Base-by-base conservation (phyloP, 2,113 vertebrate species). In the Prinia subflava region DNA sequence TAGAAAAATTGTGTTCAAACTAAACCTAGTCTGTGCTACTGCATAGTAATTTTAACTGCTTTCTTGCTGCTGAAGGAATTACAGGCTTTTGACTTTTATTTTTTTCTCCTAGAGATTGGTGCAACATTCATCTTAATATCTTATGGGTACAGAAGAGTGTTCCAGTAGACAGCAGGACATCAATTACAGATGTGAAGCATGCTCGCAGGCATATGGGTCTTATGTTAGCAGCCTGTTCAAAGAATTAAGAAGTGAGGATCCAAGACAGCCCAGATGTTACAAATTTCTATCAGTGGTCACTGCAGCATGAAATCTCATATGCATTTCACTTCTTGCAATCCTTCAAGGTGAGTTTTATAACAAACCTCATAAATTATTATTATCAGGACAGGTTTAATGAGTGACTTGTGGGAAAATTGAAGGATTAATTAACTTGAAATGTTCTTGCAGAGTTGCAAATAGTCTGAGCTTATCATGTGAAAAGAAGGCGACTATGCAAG, bases 161-260 rank as follows among this genome's bases (percentile, higher is more conserved):
- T 14, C 95, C 99, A 44, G 98, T 98, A 97, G 99, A 99, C 98
- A 99, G 99, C 73, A 98, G 99, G 94, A 99, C 99, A 11, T 99
- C 99, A 5, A 99, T 99, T 96, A 99, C 99, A 4, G 99, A 99
- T 96, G 99, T 99, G 93, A 99, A 99, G 94, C 98, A 98, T 98
- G 99, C 98, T 76, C 89, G 87, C 10, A 99, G 99, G 96, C 99
- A 99, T 97, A 99, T 99, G 98, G 98, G 99, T 83, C 97, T 99
- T 78, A 98, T 98, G 98, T 95, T 99, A 98, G 98, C 99, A 95
- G 98, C 98, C 65, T 99, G 99, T 95, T 99, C 99, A 53, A 98
- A 98, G 27, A 99, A 99, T 73, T 99, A 99, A 9, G 98, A 98
- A 92, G 98, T 98, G 92, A 98, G 98, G 90, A 98, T 99, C 94